phyloP scores from a whole-genome alignment of 2,113 vertebrate species.

The Actinemys pallida region DNA sequence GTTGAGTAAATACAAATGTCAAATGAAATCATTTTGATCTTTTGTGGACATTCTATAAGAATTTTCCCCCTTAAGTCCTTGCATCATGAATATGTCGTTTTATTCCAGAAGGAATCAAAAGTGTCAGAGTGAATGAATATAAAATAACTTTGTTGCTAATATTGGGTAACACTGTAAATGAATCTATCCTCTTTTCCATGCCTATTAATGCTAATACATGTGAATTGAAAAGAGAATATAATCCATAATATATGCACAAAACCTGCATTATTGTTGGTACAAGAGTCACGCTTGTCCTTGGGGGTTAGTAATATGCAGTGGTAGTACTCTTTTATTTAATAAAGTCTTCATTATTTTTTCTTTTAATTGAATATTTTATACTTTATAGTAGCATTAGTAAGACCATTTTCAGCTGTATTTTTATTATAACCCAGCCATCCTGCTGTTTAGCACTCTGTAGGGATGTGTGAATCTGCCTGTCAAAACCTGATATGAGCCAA shows the following conservation, averaged over 20 bases:
- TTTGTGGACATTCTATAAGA: conserved; percentile 48
- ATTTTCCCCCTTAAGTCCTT: neutral
- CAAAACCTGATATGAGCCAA: conserved; percentile 17
- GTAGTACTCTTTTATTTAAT: conserved; percentile 61
- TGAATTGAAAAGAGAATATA: conserved; percentile 37
- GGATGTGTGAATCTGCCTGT: neutral
- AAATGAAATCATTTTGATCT: conserved; percentile 54
- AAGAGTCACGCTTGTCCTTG: conserved; percentile 38
- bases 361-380: conserved; percentile 66
- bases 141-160: conserved; percentile 41
- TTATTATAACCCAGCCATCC: neutral
- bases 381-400: conserved; percentile 47
- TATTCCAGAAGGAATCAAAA: conserved; percentile 54
- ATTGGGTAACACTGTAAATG: conserved; percentile 37
- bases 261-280: conserved; percentile 36
- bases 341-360: conserved; percentile 70
- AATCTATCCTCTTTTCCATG: conserved; percentile 31
- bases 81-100: conserved; percentile 54
- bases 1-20: conserved; percentile 51
- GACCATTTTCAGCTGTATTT: conserved; percentile 34
- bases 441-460: conserved; percentile 21
- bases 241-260: conserved; percentile 53
- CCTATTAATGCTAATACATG: conserved; percentile 62
- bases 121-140: neutral
- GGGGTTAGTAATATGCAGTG: conserved; percentile 20